Evolutionary conservation across 1,140 invertebrate species (phyloP).

Genomic region (Diabrotica virgifera): DNA sequence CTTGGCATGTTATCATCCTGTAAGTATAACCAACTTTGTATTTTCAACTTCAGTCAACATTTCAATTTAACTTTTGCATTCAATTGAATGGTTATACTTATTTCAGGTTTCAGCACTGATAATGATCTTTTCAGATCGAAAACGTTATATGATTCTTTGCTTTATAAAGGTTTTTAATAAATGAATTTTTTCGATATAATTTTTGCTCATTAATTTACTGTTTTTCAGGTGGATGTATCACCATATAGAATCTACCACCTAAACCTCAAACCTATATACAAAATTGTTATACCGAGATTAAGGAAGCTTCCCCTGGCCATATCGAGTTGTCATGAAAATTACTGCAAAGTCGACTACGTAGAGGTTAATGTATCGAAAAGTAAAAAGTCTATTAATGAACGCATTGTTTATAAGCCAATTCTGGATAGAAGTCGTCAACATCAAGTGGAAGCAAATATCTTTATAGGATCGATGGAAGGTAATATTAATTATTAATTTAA

Average conservation of each 20-base stretch:
- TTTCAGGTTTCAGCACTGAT: no score
- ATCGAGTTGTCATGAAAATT: slow-evolving; percentile 19
- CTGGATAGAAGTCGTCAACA: slow-evolving; percentile 9
- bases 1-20: no score
- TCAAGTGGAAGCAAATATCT: slow-evolving; percentile 11
- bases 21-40: no score
- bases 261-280: slow-evolving; percentile 59
- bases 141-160: no score
- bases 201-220: slow-evolving; percentile 14
- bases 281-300: slow-evolving; percentile 39
- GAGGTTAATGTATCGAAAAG: slow-evolving; percentile 37
- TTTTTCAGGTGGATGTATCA: slow-evolving; percentile 55
- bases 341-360: slow-evolving; percentile 21
- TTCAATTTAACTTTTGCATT: no score
- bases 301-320: slow-evolving; percentile 17
- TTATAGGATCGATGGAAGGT: slow-evolving; percentile 44
- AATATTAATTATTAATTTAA: neutral
- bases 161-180: no score
- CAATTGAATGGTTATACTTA: no score
- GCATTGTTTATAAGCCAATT: slow-evolving; percentile 32
- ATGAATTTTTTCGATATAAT: no score
- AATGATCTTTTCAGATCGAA: no score
- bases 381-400: slow-evolving; percentile 34
- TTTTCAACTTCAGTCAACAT: no score
- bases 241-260: slow-evolving; percentile 56